Evolutionary conservation across 2,888 invertebrate species (phyloP), one percentile per base, ranked within the genome.

Genomic region (Scaptomyza polygonia): DNA sequence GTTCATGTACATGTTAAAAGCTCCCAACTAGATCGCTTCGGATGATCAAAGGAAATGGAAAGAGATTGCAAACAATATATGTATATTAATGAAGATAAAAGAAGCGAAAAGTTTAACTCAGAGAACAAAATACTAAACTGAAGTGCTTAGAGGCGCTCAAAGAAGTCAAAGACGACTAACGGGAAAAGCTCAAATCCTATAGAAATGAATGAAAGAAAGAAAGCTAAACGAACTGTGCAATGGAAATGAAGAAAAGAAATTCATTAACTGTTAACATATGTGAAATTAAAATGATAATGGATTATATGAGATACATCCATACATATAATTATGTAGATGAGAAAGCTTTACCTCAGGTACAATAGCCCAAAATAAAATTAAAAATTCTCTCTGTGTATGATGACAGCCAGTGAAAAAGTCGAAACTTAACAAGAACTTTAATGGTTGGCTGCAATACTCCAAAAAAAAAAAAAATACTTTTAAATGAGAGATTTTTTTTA

Each of bases 271-370:
- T n/a, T n/a, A n/a, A n/a, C n/a, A n/a, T n/a, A 27, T 44, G 27
- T 44, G 25, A 25, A 48, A 32, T 34, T 14, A n/a, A 34, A 11
- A 14, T 6, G 14, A 14, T n/a, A n/a, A n/a, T n/a, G 11, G 4
- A 21, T 21, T 14, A 25, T 6, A 48, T 6, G 25, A 36, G 32
- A 12, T 14, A 32, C 7, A 54, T 7, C 12, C 32, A n/a, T n/a
- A n/a, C n/a, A n/a, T n/a, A n/a, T n/a, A n/a, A n/a, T n/a, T 5
- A 43, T 39, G 16, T 56, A 29, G 11, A 16, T 9, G 30, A 12
- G 44, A 55, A 67, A 67, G 67, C 51, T 36, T 36, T 42, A 47
- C 16, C 67, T 67, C 45, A 57, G 40, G 57, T 51, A 47, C 30
- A 16, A 25, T 32, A 25, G 30, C 30, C 42, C n/a, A 36, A 42